Evolutionary conservation across 1,140 invertebrate species (phyloP).

Genomic region (Drosophila gunungcola): DNA sequence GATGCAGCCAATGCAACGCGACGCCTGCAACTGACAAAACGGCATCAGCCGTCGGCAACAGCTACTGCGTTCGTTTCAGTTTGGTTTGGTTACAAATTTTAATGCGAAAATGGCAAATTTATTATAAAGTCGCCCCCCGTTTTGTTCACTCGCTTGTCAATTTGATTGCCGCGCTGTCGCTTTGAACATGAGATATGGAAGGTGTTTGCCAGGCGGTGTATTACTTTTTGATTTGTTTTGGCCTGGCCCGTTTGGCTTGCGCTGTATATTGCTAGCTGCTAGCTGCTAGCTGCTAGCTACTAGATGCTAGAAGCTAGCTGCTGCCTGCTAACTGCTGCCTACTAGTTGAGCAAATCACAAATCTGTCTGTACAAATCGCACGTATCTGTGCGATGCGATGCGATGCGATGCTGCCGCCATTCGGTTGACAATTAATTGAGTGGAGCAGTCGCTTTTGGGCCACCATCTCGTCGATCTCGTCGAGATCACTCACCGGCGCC

Average conservation of each 20-base stretch:
- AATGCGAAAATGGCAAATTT: slow-evolving; percentile 83
- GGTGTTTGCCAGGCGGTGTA: slow-evolving; percentile 75
- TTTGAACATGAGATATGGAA: slow-evolving; percentile 78
- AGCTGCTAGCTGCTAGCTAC: background rate
- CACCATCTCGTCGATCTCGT: background rate
- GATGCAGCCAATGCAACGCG: slow-evolving; percentile 39
- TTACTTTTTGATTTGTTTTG: slow-evolving; percentile 52
- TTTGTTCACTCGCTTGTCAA: slow-evolving; percentile 78
- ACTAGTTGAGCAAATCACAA: slow-evolving; percentile 13
- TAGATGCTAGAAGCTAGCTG: background rate
- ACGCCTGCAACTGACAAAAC: slow-evolving; percentile 31
- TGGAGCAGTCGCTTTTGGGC: slow-evolving; percentile 38
- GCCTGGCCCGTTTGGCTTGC: slow-evolving; percentile 17
- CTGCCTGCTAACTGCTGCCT: background rate
- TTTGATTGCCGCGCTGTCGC: slow-evolving; percentile 68
- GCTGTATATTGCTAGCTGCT: slow-evolving; percentile 7
- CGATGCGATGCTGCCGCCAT: slow-evolving; percentile 4
- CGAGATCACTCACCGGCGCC: slow-evolving; percentile 66
- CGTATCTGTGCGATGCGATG: slow-evolving; percentile 29
- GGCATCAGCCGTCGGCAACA: background rate
- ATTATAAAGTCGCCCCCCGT: slow-evolving; percentile 69
- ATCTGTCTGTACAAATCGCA: slow-evolving; percentile 24
- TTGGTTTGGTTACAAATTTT: slow-evolving; percentile 78
- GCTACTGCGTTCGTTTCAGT: slow-evolving; percentile 33
- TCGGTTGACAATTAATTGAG: slow-evolving; percentile 54